These are phyloP conservation scores for Chymomyza fuscimana DNA, from an alignment of 2,888 invertebrate genomes.

Conservation along the genomic window DNA sequence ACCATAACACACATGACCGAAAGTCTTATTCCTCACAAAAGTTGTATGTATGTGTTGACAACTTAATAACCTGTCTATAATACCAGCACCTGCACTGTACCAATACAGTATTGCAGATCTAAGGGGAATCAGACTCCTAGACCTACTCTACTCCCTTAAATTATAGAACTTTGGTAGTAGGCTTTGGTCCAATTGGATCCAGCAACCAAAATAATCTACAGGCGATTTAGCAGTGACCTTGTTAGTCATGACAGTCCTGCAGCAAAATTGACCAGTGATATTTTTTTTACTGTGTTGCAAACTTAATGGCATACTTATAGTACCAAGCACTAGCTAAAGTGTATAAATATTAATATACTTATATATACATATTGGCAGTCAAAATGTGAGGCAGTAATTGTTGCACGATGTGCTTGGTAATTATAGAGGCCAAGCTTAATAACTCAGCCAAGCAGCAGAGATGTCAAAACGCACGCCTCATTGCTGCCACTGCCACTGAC, in stretches of 20 bases:
- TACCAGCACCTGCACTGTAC: too few relatives aligned
- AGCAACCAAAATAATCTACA: neutral
- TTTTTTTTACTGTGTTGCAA: constrained; percentile 14
- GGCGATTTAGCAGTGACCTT: too few relatives aligned
- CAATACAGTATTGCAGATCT: too few relatives aligned
- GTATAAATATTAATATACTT: constrained; percentile 17
- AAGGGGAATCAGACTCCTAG: too few relatives aligned
- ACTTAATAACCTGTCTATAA: too few relatives aligned
- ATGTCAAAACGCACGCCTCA: constrained; percentile 66
- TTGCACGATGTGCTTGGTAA: constrained; percentile 31
- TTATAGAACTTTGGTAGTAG: too few relatives aligned
- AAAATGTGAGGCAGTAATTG: constrained; percentile 28
- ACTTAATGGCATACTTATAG: neutral
- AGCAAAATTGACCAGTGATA: constrained; percentile 15
- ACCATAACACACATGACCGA: too few relatives aligned
- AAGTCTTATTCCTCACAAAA: too few relatives aligned
- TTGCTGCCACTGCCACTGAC: constrained; percentile 43
- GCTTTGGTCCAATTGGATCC: too few relatives aligned
- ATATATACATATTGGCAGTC: constrained; percentile 15
- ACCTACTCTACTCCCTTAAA: too few relatives aligned
- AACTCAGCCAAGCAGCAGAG: constrained; percentile 40
- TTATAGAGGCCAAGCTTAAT: constrained; percentile 60
- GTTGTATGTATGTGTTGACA: too few relatives aligned
- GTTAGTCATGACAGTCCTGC: too few relatives aligned
- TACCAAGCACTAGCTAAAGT: constrained; percentile 6